These are phyloP conservation scores for Distichodus sexfasciatus DNA, from an alignment of 2,797 vertebrate species.

Conservation along the genomic window DNA sequence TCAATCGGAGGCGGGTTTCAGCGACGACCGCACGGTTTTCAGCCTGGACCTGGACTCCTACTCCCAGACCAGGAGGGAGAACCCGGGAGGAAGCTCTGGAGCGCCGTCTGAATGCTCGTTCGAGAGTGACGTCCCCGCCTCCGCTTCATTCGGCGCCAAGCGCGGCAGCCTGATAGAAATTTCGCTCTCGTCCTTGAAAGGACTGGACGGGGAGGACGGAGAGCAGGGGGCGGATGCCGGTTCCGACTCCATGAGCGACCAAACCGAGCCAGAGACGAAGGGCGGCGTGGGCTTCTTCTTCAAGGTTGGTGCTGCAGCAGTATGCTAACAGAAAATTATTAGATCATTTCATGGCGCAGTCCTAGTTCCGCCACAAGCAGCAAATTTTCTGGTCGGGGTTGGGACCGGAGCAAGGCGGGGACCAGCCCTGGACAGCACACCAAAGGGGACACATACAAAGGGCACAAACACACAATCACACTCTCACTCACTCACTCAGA, in stretches of 20 bases:
- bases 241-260: constrained; percentile 77
- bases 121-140: constrained; percentile 75
- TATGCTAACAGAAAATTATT: no score
- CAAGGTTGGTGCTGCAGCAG: constrained; percentile 70
- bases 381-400: no score
- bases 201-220: constrained; percentile 63
- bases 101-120: constrained; percentile 80
- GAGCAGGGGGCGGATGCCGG: constrained; percentile 68
- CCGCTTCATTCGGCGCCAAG: constrained; percentile 66
- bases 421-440: no score
- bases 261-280: constrained; percentile 71
- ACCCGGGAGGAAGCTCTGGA: constrained; percentile 69
- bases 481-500: no score
- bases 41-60: constrained; percentile 71
- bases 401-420: no score
- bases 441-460: no score
- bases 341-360: no score
- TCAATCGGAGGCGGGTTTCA: constrained; percentile 67
- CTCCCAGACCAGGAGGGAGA: constrained; percentile 56
- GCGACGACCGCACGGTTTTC: constrained; percentile 68
- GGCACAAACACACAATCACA: no score
- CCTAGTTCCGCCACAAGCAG: no score
- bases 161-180: constrained; percentile 84
- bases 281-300: constrained; percentile 86
- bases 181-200: constrained; percentile 75